Conservation (phyloP, 1,140 invertebrate genomes). For the Dryas iulia region DNA sequence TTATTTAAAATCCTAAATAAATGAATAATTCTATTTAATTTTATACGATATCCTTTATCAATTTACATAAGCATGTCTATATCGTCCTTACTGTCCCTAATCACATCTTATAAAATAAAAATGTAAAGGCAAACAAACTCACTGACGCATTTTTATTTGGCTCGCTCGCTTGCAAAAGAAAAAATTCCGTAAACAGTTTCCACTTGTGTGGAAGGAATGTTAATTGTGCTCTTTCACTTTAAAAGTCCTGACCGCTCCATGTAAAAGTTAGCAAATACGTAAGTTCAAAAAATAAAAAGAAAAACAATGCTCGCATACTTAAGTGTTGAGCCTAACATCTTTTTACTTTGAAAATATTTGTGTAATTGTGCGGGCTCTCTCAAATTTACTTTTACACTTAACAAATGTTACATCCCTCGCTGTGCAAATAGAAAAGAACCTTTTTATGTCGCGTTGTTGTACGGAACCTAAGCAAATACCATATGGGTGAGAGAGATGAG, state of each 20-base stretch:
- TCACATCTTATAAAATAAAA: slow-evolving; percentile 22
- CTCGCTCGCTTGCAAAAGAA: slow-evolving; percentile 28
- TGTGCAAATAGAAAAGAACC: slow-evolving; percentile 52
- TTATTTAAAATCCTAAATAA: no score
- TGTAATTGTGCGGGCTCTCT: slow-evolving; percentile 40
- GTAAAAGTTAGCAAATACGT: slow-evolving; percentile 30
- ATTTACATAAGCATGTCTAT: neutral
- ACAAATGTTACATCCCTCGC: slow-evolving; percentile 42
- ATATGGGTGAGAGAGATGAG: slow-evolving; percentile 41
- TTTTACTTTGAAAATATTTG: slow-evolving; percentile 44
- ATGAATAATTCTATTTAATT: neutral
- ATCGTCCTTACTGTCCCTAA: neutral
- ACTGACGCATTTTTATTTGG: slow-evolving; percentile 27
- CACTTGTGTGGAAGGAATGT: slow-evolving; percentile 41
- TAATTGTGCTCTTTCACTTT: slow-evolving; percentile 42
- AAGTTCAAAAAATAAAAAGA: slow-evolving; percentile 26
- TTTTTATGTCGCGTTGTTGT: slow-evolving; percentile 42
- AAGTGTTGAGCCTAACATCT: slow-evolving; percentile 37
- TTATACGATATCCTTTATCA: neutral
- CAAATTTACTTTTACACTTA: slow-evolving; percentile 58
- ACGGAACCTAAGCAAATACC: slow-evolving; percentile 59
- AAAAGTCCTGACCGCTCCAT: slow-evolving; percentile 32
- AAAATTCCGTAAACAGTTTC: slow-evolving; percentile 39
- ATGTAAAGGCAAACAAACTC: slow-evolving; percentile 17
- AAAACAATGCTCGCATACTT: slow-evolving; percentile 30